These are phyloP conservation scores for Mesocricetus auratus DNA, from an alignment of 2,113 vertebrate genomes.

Conservation along the genomic window DNA sequence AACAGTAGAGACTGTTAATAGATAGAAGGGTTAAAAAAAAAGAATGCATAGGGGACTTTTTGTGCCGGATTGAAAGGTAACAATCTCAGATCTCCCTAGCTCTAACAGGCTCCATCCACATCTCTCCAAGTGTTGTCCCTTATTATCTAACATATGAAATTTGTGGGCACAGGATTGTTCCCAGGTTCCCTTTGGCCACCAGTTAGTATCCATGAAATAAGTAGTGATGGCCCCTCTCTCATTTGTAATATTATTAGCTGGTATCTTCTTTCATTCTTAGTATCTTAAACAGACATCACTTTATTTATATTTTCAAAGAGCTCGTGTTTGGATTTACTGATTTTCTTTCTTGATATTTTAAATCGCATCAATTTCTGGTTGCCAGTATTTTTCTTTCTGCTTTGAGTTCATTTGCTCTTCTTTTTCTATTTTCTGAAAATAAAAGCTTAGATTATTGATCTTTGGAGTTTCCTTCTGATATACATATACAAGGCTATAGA, in stretches of 20 bases:
- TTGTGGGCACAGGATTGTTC: not conserved
- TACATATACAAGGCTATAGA: not conserved
- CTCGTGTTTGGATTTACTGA: not conserved
- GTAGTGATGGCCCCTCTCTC: not conserved
- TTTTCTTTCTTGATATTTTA: not conserved
- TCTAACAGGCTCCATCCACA: not conserved
- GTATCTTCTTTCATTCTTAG: not conserved
- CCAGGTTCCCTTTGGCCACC: not conserved
- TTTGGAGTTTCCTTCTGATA: not conserved
- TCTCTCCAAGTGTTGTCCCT: not conserved
- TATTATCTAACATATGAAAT: not conserved
- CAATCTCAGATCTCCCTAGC: not conserved
- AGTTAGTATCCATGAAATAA: not conserved
- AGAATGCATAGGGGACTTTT: not conserved
- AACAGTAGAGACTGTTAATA: not conserved
- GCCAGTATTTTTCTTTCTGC: not conserved
- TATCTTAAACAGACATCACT: not conserved
- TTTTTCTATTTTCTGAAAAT: not conserved
- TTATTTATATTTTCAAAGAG: conserved; percentile 1
- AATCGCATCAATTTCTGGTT: not conserved
- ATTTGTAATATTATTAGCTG: not conserved
- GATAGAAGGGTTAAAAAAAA: not conserved
- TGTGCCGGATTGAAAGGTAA: not conserved
- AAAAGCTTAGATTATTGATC: not conserved
- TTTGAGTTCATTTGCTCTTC: not conserved